Base-by-base conservation (phyloP, 2,888 invertebrate species). In the Callinectes sapidus region DNA sequence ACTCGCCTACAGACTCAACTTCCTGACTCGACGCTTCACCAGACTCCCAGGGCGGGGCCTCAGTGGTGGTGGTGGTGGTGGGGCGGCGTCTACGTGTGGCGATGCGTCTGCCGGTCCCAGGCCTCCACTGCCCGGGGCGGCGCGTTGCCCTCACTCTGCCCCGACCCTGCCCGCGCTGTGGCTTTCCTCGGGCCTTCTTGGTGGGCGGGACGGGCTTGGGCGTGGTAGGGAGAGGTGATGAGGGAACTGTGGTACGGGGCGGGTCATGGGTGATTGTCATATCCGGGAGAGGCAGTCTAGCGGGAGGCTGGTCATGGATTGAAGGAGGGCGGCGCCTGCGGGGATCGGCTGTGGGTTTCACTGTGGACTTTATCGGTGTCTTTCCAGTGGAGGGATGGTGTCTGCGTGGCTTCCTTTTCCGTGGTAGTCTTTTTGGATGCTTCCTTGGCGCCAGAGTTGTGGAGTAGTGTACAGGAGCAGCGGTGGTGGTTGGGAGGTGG, bases 251-350 rank as follows among this genome's bases (percentile, higher is more conserved):
- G 71, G 71, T 71, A 23, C 23, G 18, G 61, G 61, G 18, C 6
- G 61, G 2, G 13, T 71, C 71, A n/a, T 71, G 71, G 71, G 10
- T 71, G 71, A 71, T 28, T 8, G 71, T 71, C n/a, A 10, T 28
- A 23, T 71, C 71, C 2, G 28, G 71, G 28, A 71, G 28, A 10
- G 71, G 71, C 28, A 71, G 71, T 28, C 71, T 71, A 13, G 71
- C 28, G 1, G 28, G 71, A 8, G 71, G 6, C 6, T 71, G 71
- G 71, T n/a, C 23, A 0, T 23, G 61, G 23, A 66, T 28, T 10
- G 66, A 1, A 39, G 87, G 35, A 13, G 91, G 91, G 10, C 61
- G 87, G 28, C 61, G 86, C 6, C 87, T 61, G 42, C 61, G 55
- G n/a, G 35, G 35, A 18, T n/a, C 5, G 13, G 71, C 71, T 28